These are phyloP conservation scores for Spheniscus humboldti DNA, from an alignment of 2,797 vertebrate genomes.

Conservation along the genomic window DNA sequence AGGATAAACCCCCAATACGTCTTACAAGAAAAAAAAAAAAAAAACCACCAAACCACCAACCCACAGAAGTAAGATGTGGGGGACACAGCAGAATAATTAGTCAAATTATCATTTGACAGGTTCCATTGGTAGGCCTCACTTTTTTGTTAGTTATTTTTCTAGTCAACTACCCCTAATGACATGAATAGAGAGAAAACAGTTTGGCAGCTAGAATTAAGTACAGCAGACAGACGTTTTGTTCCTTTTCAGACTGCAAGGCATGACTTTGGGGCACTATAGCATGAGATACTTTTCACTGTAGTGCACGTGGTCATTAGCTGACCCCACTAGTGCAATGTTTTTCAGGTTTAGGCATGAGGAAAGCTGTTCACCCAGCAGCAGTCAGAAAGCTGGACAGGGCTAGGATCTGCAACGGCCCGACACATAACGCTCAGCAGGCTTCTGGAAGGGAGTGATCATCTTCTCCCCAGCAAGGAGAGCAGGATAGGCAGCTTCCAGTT, in stretches of 20 bases:
- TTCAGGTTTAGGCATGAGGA: background rate
- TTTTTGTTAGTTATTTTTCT: background rate
- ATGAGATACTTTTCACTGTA: background rate
- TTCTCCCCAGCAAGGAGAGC: slow-evolving; percentile 49
- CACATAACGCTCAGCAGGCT: background rate
- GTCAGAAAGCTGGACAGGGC: slow-evolving; percentile 30
- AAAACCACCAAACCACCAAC: background rate
- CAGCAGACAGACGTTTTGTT: background rate
- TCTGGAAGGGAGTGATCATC: slow-evolving; percentile 24
- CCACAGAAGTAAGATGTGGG: background rate
- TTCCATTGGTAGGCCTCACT: background rate
- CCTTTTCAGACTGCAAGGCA: background rate
- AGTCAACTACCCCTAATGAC: background rate
- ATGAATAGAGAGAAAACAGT: background rate
- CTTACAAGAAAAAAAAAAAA: background rate
- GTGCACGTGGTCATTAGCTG: background rate
- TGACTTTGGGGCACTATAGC: background rate
- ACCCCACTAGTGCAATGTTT: background rate
- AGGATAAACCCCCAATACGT: background rate
- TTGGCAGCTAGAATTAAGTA: background rate
- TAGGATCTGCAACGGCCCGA: background rate
- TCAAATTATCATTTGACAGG: background rate
- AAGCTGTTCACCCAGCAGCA: background rate
- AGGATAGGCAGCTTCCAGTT: slow-evolving; percentile 47
- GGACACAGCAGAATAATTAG: background rate